Percentiles rank a stretch among this genome's conserved stretches.
phyloP scores from a whole-genome alignment of 2,797 vertebrate species.

The Vultur gryphus region DNA sequence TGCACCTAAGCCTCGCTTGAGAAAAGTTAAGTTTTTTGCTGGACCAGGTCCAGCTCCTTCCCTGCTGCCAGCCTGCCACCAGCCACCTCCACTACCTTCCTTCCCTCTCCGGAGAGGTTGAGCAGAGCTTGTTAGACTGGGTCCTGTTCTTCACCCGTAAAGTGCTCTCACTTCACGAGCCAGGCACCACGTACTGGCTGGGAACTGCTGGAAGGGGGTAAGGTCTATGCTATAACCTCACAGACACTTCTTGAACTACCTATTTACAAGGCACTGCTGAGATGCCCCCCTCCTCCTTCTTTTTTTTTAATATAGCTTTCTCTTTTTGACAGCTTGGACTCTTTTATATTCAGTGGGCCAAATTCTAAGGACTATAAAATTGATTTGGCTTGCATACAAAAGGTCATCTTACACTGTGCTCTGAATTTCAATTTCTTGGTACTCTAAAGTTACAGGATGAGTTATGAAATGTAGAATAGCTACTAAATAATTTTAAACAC shows the following conservation, averaged over 20 bases:
- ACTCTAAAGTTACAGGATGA: neutral
- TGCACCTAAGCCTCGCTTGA: neutral
- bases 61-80: neutral
- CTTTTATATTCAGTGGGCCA: neutral
- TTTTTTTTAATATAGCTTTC: neutral
- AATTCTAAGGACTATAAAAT: slow-evolving; percentile 18
- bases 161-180: neutral
- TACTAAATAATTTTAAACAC: slow-evolving; percentile 50
- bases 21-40: neutral
- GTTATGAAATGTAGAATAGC: neutral
- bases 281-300: fast-evolving
- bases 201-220: neutral
- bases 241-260: neutral
- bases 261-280: neutral
- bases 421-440: slow-evolving; percentile 25
- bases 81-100: neutral
- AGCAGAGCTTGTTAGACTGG: neutral
- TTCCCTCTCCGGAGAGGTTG: neutral
- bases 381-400: neutral
- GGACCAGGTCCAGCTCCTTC: neutral
- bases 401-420: neutral
- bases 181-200: neutral
- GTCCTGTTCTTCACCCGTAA: neutral
- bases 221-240: neutral
- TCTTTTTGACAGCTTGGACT: slow-evolving; percentile 18